These are phyloP conservation scores for Lordiphosa collinella DNA, from an alignment of 1,140 invertebrate species.

Conservation along the genomic window DNA sequence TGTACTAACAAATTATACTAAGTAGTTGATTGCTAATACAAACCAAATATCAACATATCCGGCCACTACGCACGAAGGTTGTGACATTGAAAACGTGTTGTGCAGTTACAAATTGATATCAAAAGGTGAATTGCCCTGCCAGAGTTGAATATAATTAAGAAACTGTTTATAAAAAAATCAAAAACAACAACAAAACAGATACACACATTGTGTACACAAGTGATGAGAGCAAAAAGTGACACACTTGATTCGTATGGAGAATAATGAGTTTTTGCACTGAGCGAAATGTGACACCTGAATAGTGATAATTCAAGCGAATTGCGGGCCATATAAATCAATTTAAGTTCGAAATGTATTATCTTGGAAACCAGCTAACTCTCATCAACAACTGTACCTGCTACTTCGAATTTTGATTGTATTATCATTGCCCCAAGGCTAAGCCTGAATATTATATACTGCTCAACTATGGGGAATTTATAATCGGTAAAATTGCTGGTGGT, in stretches of 20 bases:
- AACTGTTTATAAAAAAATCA: not conserved
- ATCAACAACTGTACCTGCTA: conserved; percentile 1
- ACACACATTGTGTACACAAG: conserved; percentile 16
- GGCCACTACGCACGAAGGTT: conserved; percentile 29
- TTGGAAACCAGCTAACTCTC: not conserved
- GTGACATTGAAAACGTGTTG: conserved; percentile 38
- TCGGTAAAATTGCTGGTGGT: not conserved
- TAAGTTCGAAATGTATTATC: not conserved
- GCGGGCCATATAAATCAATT: not conserved
- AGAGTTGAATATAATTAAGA: not conserved
- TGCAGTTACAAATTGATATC: conserved; percentile 16
- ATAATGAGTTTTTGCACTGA: no score
- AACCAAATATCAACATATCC: not conserved
- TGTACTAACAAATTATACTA: conserved; percentile 18
- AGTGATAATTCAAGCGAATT: no score
- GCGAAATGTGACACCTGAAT: no score
- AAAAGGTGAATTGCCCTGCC: conserved; percentile 55
- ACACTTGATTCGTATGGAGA: not conserved
- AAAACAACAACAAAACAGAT: conserved; percentile 12
- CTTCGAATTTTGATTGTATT: conserved; percentile 9
- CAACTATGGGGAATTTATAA: not conserved
- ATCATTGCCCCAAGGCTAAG: conserved; percentile 8
- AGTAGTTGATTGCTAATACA: conserved; percentile 3
- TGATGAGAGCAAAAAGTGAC: not conserved
- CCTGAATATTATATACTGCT: not conserved